Evolutionary conservation across 2,113 vertebrate genomes (phyloP), one percentile per base, ranked within the genome.

Genomic region (Pedetes capensis): DNA sequence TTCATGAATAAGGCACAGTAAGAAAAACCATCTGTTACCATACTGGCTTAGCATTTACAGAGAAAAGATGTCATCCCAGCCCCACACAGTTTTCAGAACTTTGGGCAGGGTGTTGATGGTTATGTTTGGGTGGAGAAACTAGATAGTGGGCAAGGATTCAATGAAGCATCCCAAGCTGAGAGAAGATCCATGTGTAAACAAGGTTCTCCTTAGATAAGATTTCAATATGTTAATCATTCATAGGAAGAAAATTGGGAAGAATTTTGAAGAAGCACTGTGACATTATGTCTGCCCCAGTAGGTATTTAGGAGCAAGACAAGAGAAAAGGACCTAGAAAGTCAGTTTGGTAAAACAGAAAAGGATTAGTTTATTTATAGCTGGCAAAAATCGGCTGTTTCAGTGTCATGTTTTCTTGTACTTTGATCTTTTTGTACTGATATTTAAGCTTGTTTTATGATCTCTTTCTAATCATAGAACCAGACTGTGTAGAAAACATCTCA

Each of bases 341-440:
- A 47, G 4, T 61, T 42, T 88, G 32, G 9, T 74, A 32, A 57
- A 74, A 57, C 27, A 49, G 57, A 82, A 90, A 80, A 68, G 18
- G 37, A 49, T 66, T 18, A 69, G 57, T 89, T 89, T 84, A 37
- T 95, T n/a, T 66, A 39, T 27, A 86, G 53, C 80, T 51, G 61
- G 76, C 29, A 80, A 87, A n/a, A 92, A 79, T 71, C 7, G 95
- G 95, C 93, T 97, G 42, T n/a, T 90, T 93, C 53, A 75, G 14
- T 16, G 95, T 32, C 2, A 0, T 79, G 95, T 92, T 97, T 97
- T 91, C 90, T 97, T 96, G 98, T 74, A 98, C 98, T 98, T 98
- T 96, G 97, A 94, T 85, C 98, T 98, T 96, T 94, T 95, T 80
- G 91, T 95, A 93, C 75, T 96, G 90, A 97, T 96, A 97, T 92